phyloP scores from a whole-genome alignment of 2,797 vertebrate species.

The Amblyopsis hoosieri region DNA sequence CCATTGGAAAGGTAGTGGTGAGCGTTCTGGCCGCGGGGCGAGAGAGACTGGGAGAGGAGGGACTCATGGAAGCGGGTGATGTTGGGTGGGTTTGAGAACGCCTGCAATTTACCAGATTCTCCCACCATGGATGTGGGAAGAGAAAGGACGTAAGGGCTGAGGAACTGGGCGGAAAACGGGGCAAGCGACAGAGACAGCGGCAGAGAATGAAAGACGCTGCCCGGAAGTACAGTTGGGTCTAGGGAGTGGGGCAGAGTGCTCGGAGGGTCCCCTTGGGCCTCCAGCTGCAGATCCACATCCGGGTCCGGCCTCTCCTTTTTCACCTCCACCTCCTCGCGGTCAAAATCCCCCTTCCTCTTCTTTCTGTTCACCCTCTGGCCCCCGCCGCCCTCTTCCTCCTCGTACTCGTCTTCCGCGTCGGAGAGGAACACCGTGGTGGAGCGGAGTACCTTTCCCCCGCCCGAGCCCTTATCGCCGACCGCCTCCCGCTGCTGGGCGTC shows the following conservation, averaged over 20 bases:
- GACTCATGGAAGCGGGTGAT: constrained; percentile 70
- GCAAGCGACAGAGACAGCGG: constrained; percentile 74
- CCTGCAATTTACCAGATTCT: constrained; percentile 65
- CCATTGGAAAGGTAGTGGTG: constrained; percentile 75
- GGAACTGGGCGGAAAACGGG: constrained; percentile 75
- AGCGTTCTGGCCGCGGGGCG: constrained; percentile 61
- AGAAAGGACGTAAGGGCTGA: constrained; percentile 79
- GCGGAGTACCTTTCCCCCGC: constrained; percentile 80
- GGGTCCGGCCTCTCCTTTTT: constrained; percentile 77
- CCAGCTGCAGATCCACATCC: constrained; percentile 80
- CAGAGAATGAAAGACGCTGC: constrained; percentile 71
- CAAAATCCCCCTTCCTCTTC: constrained; percentile 71
- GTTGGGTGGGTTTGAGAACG: constrained; percentile 70
- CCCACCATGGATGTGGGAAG: constrained; percentile 72
- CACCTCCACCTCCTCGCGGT: constrained; percentile 69
- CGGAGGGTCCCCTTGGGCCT: constrained; percentile 81
- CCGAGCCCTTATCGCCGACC: constrained; percentile 59
- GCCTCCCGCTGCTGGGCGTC: constrained; percentile 54
- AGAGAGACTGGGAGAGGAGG: constrained; percentile 68
- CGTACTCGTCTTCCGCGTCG: constrained; percentile 81
- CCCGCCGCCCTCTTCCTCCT: constrained; percentile 72
- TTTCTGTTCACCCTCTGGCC: constrained; percentile 64
- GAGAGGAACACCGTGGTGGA: constrained; percentile 84
- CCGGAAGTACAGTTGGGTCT: constrained; percentile 63
- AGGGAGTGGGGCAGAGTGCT: constrained; percentile 54